Base-by-base conservation (phyloP, 1,140 invertebrate species). In the Periplaneta americana region DNA sequence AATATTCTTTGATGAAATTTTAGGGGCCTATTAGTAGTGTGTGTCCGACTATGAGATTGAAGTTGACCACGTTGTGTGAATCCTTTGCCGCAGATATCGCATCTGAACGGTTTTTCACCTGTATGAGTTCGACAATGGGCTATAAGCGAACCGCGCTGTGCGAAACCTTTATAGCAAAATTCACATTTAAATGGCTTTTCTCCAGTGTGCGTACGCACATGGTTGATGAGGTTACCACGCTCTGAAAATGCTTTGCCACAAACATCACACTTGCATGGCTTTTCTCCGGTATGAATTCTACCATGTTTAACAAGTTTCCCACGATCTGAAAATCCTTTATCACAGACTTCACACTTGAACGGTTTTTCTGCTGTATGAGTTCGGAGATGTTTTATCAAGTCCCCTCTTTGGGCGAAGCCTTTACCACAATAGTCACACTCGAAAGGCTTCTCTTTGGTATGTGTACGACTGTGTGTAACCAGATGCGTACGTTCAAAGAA, bases 71-170 rank as follows among this genome's bases (percentile, higher is more conserved):
- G 80, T 17, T 83, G 77, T 11, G 86, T 85, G 79, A 88, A 89
- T 18, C 86, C 87, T 80, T 85, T 85, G 83, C 88, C 81, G 82
- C 84, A 85, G 34, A 86, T 87, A 78, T 89, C 88, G 84, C 90
- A 92, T 33, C 88, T 87, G 82, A 91, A 93, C 1, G 92, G 92
- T 85, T 92, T 92, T 86, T 93, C 92, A 9, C 92, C 94, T 1
- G 94, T 95, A 87, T 96, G 91, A 83, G 89, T 90, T 82, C 89
- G 86, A 85, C 88, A 88, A 84, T 92, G 91, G 83, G 90, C 90
- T 78, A 89, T 86, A 75, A 92, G 86, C n/a, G n/a, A n/a, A 4
- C 91, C 85, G 80, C 83, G 84, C 79, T 87, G 86, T n/a, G n/a
- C n/a, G n/a, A n/a, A n/a, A n/a, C n/a, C n/a, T n/a, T 88, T 88